Conservation (phyloP, 2,888 invertebrate species). For the Caenorhabditis doughertyi region DNA sequence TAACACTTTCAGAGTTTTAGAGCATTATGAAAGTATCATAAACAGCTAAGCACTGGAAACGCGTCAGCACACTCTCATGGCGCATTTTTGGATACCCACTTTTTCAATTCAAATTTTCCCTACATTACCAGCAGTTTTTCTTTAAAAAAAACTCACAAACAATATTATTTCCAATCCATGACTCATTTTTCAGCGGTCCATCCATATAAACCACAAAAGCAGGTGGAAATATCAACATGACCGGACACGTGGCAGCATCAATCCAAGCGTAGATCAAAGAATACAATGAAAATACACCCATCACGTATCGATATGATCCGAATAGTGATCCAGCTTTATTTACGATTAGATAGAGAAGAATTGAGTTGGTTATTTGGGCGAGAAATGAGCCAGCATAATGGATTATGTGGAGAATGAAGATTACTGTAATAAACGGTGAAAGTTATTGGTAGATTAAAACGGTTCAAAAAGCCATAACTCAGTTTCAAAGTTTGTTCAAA, state of each 20-base stretch:
- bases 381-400: neutral
- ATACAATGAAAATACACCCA: conserved; percentile 1
- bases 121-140: too few species aligned
- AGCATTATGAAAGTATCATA: too few species aligned
- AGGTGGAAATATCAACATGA: neutral
- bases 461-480: neutral
- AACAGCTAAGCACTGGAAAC: too few species aligned
- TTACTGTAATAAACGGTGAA: neutral
- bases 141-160: conserved; percentile 8
- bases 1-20: too few species aligned
- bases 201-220: conserved; percentile 22
- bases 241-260: neutral
- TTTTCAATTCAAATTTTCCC: too few species aligned
- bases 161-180: conserved; percentile 11
- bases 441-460: neutral
- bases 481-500: neutral
- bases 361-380: neutral
- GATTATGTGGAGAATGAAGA: neutral
- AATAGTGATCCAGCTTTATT: conserved; percentile 4
- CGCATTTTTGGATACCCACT: too few species aligned
- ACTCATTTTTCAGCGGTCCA: neutral
- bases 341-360: neutral
- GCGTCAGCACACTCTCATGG: too few species aligned
- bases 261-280: conserved; percentile 22
- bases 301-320: conserved; percentile 9